A percentile compares a stretch with the other conserved stretches of the same genome.
Conservation (phyloP, 2,888 invertebrate species). For the Athalia circularis region DNA sequence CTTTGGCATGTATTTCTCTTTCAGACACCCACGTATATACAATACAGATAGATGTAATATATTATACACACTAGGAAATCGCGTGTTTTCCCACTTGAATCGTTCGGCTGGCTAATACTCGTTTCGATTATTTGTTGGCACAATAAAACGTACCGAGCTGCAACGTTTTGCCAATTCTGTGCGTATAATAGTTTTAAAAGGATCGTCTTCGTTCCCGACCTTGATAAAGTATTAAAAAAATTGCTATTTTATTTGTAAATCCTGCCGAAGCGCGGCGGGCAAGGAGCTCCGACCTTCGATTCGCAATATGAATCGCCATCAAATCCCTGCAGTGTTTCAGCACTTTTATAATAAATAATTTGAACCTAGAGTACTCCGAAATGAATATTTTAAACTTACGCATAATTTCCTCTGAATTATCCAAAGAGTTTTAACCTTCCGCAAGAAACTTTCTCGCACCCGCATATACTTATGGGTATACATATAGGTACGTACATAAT, state of each 20-base stretch:
- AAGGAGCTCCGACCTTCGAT: too few species aligned
- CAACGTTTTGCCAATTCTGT: neutral
- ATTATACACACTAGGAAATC: neutral
- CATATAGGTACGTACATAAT: too few species aligned
- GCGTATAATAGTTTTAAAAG: neutral
- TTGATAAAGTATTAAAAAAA: conserved; percentile 19
- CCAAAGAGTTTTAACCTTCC: too few species aligned
- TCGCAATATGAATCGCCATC: too few species aligned
- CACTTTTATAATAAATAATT: neutral
- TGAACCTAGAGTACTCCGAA: neutral
- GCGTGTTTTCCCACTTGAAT: conserved; percentile 5
- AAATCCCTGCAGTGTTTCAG: neutral
- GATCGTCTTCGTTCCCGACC: neutral
- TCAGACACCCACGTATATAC: conserved; percentile 1
- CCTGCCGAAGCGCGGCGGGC: too few species aligned
- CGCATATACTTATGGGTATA: too few species aligned
- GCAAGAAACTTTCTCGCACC: too few species aligned
- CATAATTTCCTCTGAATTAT: too few species aligned
- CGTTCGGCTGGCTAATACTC: neutral
- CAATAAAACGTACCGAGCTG: too few species aligned
- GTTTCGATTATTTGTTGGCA: too few species aligned
- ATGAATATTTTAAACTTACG: neutral
- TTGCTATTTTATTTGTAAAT: neutral
- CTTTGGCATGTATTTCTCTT: neutral
- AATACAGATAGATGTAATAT: neutral